These are phyloP conservation scores for Triplophysa bombifrons DNA, from an alignment of 2,797 vertebrate species.

Conservation along the genomic window DNA sequence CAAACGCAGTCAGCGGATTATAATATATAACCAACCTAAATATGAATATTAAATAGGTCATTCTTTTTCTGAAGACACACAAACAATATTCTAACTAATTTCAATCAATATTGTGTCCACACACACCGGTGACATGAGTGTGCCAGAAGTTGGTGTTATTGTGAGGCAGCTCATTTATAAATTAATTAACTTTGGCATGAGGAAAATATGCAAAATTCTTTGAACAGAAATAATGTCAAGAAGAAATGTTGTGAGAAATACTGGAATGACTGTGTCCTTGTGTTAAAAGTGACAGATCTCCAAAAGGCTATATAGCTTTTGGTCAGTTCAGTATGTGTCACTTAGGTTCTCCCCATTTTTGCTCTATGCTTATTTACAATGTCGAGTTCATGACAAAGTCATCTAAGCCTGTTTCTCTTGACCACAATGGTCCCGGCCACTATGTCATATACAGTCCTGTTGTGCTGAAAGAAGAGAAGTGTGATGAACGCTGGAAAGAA, in stretches of 20 bases:
- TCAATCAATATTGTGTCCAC: neutral
- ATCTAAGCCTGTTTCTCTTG: conserved; percentile 89
- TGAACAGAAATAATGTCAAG: conserved; percentile 14
- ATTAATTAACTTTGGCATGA: conserved; percentile 42
- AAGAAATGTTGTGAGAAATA: conserved; percentile 27
- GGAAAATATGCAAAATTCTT: conserved; percentile 21
- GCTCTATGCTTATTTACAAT: conserved; percentile 6
- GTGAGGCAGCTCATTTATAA: conserved; percentile 23
- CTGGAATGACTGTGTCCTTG: neutral
- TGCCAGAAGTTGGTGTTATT: conserved; percentile 24
- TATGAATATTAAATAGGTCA: neutral
- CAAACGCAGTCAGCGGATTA: conserved; percentile 3
- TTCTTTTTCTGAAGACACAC: neutral
- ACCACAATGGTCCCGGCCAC: conserved; percentile 98
- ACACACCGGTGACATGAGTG: neutral
- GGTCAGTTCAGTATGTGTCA: conserved; percentile 12
- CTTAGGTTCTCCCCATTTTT: neutral
- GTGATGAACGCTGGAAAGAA: conserved; percentile 99
- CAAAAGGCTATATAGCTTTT: conserved; percentile 12
- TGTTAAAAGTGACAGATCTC: conserved; percentile 17
- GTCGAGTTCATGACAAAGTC: conserved; percentile 64
- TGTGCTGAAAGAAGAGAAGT: conserved; percentile 97
- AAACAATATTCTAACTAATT: conserved; percentile 8
- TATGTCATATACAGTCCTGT: conserved; percentile 98
- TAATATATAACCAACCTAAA: neutral